Conservation (phyloP, 2,113 vertebrate species). For the Oriolus oriolus region DNA sequence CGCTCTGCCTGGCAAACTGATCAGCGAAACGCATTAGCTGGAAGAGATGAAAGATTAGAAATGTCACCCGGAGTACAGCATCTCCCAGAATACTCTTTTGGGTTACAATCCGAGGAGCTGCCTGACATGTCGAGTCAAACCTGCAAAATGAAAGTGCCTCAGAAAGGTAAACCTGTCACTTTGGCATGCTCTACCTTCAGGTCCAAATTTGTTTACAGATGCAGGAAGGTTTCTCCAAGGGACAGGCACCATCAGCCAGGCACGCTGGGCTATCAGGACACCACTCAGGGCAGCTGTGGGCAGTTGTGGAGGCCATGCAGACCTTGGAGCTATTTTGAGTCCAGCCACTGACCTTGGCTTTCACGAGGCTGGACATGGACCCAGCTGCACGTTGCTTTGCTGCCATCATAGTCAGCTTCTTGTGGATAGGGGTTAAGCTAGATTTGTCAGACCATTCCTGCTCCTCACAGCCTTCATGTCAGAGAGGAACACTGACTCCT, state of each 20-base stretch:
- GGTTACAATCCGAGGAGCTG: constrained; percentile 6
- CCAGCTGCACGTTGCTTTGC: neutral
- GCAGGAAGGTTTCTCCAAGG: neutral
- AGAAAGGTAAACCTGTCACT: constrained; percentile 29
- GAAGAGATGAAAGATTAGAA: constrained; percentile 51
- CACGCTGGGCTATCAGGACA: neutral
- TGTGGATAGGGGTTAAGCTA: neutral
- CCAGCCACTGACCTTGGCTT: neutral
- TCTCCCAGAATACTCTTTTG: neutral
- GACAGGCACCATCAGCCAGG: neutral
- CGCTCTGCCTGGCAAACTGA: constrained; percentile 26
- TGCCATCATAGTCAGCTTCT: neutral
- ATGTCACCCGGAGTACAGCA: neutral
- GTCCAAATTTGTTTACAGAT: neutral
- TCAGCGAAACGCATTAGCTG: neutral
- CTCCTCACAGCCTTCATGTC: neutral
- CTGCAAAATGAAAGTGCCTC: neutral
- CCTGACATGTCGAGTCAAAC: neutral
- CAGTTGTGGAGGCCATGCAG: accelerated
- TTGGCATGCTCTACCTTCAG: neutral
- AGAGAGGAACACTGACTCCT: neutral
- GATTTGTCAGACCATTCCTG: neutral
- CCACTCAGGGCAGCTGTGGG: neutral
- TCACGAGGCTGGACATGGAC: neutral
- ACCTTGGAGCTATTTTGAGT: neutral